Evolutionary conservation across 2,888 invertebrate species (phyloP), one percentile per base, ranked within the genome.

Genomic region (Creontiades dilutus): DNA sequence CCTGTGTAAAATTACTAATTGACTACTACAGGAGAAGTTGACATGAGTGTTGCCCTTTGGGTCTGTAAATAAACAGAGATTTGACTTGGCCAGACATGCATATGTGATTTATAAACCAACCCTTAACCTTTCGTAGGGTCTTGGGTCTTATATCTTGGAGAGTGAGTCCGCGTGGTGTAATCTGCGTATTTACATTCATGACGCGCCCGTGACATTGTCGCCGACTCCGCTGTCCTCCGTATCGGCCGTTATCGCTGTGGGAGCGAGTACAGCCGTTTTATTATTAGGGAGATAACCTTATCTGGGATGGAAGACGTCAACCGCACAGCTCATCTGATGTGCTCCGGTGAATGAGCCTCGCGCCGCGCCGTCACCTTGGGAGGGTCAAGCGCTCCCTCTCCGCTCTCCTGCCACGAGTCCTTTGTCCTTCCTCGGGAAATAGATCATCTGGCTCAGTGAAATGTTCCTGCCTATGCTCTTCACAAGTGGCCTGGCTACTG

Each of bases 281-380:
- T 68, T 68, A 68, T 68, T 68, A 68, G 12, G 68, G 11, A 68
- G 68, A 68, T 68, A 68, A 68, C 68, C 68, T 68, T 68, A 68
- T 68, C 68, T 68, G 27, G 68, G 23, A 68, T 68, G 68, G 68
- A 23, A 68, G 68, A 68, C 68, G 68, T 68, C 68, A 68, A 27
- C 68, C 68, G 68, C 68, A 23, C 68, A 68, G 68, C 23, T 68
- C 68, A 68, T 68, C 68, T 9, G 23, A 68, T 23, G 23, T 68
- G 68, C 23, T 23, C 23, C 68, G 68, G 23, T 68, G 23, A 68
- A 68, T 68, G 68, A 23, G 68, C 68, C 23, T 68, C 27, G 37
- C 37, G 37, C 37, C 37, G 37, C 37, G 7, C 37, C 37, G 68
- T 68, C 68, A 68, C 68, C 68, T 68, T 68, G 68, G 23, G 68